A percentile compares a stretch with the other conserved stretches of the same genome.
Evolutionary conservation across 2,113 vertebrate species (phyloP).

Genomic region (Coturnix japonica): DNA sequence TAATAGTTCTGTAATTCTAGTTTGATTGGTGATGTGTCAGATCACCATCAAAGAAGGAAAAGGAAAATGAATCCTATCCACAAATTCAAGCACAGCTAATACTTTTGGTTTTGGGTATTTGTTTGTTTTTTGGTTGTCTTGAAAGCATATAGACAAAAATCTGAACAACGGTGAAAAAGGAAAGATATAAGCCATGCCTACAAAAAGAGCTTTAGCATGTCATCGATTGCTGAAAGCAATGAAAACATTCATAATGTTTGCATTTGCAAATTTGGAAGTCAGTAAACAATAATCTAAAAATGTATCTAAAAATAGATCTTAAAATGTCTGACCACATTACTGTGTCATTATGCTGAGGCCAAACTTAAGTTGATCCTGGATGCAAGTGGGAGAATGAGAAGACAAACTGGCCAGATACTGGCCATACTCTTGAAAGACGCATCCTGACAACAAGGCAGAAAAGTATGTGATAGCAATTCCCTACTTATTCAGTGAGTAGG

Average conservation of each 20-base stretch:
- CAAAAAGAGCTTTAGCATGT: neutral
- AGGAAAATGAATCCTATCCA: constrained; percentile 6
- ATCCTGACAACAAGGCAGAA: neutral
- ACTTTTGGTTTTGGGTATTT: neutral
- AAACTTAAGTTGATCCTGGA: neutral
- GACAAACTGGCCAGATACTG: neutral
- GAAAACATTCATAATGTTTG: neutral
- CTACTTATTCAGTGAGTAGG: neutral
- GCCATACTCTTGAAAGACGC: neutral
- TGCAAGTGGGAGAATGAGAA: neutral
- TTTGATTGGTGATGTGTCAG: constrained; percentile 19
- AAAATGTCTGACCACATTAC: neutral
- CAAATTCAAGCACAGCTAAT: neutral
- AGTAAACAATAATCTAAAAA: neutral
- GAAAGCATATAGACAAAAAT: neutral
- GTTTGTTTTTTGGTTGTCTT: neutral
- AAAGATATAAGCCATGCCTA: neutral
- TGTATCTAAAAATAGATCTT: neutral
- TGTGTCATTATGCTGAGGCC: neutral
- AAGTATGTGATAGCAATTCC: neutral
- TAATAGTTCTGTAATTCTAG: constrained; percentile 40
- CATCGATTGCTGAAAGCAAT: neutral
- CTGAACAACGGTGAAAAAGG: neutral
- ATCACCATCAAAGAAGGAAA: constrained; percentile 36
- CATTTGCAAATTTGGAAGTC: neutral